These are phyloP conservation scores for Danio kyathit DNA, from an alignment of 2,797 vertebrate genomes.

Conservation along the genomic window DNA sequence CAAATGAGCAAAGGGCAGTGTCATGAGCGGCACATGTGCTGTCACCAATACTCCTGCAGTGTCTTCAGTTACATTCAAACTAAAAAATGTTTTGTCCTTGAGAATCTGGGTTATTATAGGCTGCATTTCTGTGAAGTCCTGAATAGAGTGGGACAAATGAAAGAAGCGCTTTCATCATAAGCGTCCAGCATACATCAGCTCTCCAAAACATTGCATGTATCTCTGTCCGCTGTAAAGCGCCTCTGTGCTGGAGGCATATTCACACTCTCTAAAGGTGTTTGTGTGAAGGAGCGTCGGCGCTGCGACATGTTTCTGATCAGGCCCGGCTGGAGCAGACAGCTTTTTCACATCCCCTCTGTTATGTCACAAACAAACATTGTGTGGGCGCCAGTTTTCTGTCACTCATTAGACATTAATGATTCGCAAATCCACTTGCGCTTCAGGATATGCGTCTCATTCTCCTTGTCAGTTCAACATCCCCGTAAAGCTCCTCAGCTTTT, in stretches of 20 bases:
- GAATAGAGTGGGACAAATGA: constrained; percentile 10
- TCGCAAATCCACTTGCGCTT: constrained; percentile 72
- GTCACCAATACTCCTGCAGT: background rate
- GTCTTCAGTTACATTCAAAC: constrained; percentile 3
- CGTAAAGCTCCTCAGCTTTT: constrained; percentile 52
- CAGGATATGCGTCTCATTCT: constrained; percentile 63
- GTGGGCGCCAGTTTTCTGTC: constrained; percentile 72
- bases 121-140: background rate
- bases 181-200: background rate
- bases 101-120: background rate
- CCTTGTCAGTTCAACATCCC: constrained; percentile 56
- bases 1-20: constrained; percentile 10
- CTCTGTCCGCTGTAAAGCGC: constrained; percentile 9
- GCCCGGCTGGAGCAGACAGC: constrained; percentile 34
- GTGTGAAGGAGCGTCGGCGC: background rate
- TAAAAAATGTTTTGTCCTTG: constrained; percentile 21
- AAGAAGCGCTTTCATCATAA: background rate
- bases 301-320: constrained; percentile 37
- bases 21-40: background rate
- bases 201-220: background rate
- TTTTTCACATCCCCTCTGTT: constrained; percentile 59
- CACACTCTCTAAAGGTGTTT: constrained; percentile 33
- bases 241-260: constrained; percentile 9
- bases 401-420: constrained; percentile 75
- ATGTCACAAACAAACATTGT: constrained; percentile 71